Percentiles rank a stretch among this genome's conserved stretches.
phyloP scores from a whole-genome alignment of 2,888 invertebrate genomes.

The Cerastis leucographa region DNA sequence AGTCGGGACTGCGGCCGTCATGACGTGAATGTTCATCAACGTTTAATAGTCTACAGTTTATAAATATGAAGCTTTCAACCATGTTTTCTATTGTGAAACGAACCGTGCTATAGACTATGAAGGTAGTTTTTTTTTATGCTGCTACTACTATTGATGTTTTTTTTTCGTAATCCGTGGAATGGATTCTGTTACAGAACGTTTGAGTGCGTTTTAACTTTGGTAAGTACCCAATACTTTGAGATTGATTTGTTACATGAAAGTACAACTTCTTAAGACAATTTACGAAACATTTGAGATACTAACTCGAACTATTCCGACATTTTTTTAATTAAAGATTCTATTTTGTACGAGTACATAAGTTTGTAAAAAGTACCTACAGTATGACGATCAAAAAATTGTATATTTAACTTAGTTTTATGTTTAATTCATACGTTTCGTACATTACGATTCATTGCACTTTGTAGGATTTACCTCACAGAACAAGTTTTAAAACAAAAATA shows the following conservation, averaged over 20 bases:
- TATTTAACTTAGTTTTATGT: not conserved
- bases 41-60: slow-evolving; percentile 49
- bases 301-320: not conserved
- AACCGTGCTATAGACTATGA: slow-evolving; percentile 5
- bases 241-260: too few species aligned
- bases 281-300: not conserved
- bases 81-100: slow-evolving; percentile 41
- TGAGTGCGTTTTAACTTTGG: not conserved
- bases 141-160: not conserved
- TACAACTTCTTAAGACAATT: not conserved
- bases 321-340: not conserved
- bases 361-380: not conserved
- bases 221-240: not conserved
- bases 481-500: slow-evolving; percentile 2
- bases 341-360: not conserved
- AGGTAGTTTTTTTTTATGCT: not conserved
- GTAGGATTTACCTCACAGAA: not conserved
- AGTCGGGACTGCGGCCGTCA: slow-evolving; percentile 16
- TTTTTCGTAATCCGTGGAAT: not conserved
- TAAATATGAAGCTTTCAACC: slow-evolving; percentile 45
- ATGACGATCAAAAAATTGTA: not conserved
- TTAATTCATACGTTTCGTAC: not conserved
- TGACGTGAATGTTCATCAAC: slow-evolving; percentile 52
- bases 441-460: not conserved
- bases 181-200: not conserved